Evolutionary conservation across 2,113 vertebrate species (phyloP).

Genomic region (Podiceps cristatus): DNA sequence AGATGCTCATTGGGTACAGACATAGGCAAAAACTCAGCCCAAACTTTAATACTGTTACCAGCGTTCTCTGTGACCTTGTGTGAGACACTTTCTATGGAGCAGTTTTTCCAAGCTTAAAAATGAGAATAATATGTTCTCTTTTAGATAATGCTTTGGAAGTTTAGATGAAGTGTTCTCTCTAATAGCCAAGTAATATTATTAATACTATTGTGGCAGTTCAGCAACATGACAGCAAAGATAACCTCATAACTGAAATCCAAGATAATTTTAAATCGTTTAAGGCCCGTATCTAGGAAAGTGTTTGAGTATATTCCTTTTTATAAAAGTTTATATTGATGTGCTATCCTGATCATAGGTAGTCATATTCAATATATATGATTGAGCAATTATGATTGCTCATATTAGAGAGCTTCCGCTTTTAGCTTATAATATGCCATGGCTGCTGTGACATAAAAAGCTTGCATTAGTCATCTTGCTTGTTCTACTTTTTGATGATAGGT

Average conservation of each 20-base stretch:
- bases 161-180: not conserved
- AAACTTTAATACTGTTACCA: not conserved
- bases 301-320: not conserved
- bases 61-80: not conserved
- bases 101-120: constrained; percentile 9
- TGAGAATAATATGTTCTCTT: not conserved
- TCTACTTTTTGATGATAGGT: not conserved
- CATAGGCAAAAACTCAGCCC: not conserved
- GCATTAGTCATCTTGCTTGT: not conserved
- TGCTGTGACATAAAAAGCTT: not conserved
- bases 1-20: not conserved
- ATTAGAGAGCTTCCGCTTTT: not conserved
- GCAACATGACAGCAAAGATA: not conserved
- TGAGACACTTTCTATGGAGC: not conserved
- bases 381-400: not conserved
- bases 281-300: not conserved
- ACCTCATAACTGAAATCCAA: not conserved
- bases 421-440: not conserved
- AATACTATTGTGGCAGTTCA: not conserved
- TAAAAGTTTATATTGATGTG: not conserved
- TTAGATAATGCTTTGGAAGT: not conserved
- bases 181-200: not conserved
- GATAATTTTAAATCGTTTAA: not conserved
- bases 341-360: not conserved
- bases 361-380: not conserved